Base-by-base conservation (phyloP, 2,113 vertebrate genomes). In the Chrysochloris asiatica region DNA sequence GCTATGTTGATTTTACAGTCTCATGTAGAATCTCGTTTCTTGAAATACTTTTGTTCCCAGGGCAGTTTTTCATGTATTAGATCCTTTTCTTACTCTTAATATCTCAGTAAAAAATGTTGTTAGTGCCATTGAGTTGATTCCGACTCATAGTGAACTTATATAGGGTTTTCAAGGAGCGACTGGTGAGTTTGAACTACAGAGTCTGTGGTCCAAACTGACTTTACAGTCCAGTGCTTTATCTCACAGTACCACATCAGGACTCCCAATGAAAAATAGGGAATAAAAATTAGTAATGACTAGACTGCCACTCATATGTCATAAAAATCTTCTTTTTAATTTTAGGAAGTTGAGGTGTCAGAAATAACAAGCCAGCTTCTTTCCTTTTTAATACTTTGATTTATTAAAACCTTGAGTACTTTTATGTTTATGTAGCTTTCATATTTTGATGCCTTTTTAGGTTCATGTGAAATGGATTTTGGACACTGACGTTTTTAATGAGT, bases 391-490 rank as follows among this genome's bases (percentile, higher is more conserved):
- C 11, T 82, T 77, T 43, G 3, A 5, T 43, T 41, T 71, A 24
- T 71, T 21, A 75, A 80, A 73, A 83, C 16, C 26, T 36, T 2
- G 3, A 88, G 30, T 85, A 43, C 30, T 71, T 87, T 86, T 78
- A 38, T 91, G 43, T 69, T 72, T 88, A 61, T 67, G 19, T 88
- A 13, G 21, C 0, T 2, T 33, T 83, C 24, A 8, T 78, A 0
- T 0, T 63, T 84, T 36, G n/a, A 45, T 48, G 4, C 71, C 38
- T 9, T 78, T 95, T 82, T 80, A 99, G 99, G 99, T 99, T 45
- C 99, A 99, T 12, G 98, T 98, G 81, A 99, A 98, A 96, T 99
- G 99, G 99, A 98, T 99, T 93, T 96, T 98, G 96, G 99, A 99
- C 97, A 99, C 98, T 0, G 99, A 99, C 17, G 69, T 99, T 59